A percentile compares a stretch with the other conserved stretches of the same genome.
Evolutionary conservation across 2,113 vertebrate species (phyloP).

Genomic region (human): GRCh38 chr5:179664001-179664500

Average conservation of each 20-base stretch:
- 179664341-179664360: neutral
- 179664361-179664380: neutral
- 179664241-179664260: neutral
- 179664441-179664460: neutral
- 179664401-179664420: neutral
- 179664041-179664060: no score
- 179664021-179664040: no score
- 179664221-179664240: neutral
- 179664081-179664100: no score
- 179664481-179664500: neutral
- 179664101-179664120: no score
- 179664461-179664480: neutral
- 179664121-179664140: no score
- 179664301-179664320: neutral
- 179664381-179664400: neutral
- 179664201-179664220: neutral
- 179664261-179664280: neutral
- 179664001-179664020: no score
- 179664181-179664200: neutral
- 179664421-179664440: neutral
- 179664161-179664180: neutral
- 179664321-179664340: neutral
- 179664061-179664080: no score
- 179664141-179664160: no score
- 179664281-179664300: neutral